A percentile compares a stretch with the other conserved stretches of the same genome.
These are phyloP conservation scores for Nymphalis c-album DNA, from an alignment of 2,888 invertebrate genomes.

Conservation along the genomic window DNA sequence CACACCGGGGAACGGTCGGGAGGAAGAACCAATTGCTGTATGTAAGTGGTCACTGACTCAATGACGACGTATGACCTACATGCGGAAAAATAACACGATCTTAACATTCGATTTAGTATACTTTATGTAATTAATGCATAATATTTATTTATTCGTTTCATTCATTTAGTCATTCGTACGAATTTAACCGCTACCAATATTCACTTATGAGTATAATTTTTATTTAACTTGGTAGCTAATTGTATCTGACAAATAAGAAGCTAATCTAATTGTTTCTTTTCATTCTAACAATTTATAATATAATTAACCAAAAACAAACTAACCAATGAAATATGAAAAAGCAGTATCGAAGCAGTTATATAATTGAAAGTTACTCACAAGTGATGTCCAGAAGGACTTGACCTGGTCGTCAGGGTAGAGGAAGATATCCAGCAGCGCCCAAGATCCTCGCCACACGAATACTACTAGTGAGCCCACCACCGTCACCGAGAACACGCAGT, in stretches of 20 bases:
- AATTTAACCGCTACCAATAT: too few species aligned
- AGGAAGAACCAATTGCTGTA: constrained; percentile 74
- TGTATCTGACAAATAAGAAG: too few species aligned
- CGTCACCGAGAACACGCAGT: constrained; percentile 92
- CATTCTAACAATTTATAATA: too few species aligned
- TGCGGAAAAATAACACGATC: constrained; percentile 48
- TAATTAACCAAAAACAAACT: too few species aligned
- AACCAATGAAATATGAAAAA: too few species aligned
- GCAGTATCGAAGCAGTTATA: not conserved
- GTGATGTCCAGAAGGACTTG: constrained; percentile 88
- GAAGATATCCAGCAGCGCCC: constrained; percentile 90
- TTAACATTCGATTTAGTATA: constrained; percentile 3
- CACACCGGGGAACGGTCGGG: constrained; percentile 61
- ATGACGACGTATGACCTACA: constrained; percentile 54
- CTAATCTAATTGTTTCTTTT: not conserved
- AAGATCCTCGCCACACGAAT: constrained; percentile 93
- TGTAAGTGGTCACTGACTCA: constrained; percentile 75
- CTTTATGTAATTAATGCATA: too few species aligned
- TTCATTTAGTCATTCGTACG: too few species aligned
- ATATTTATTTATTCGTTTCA: too few species aligned
- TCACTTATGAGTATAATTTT: too few species aligned
- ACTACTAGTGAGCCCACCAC: constrained; percentile 92
- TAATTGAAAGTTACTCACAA: constrained; percentile 82
- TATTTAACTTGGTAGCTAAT: too few species aligned
- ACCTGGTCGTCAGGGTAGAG: constrained; percentile 86